Percentiles rank a stretch among this genome's conserved stretches.
Conservation (phyloP, 2,888 invertebrate genomes). For the Trichogramma evanescens region DNA sequence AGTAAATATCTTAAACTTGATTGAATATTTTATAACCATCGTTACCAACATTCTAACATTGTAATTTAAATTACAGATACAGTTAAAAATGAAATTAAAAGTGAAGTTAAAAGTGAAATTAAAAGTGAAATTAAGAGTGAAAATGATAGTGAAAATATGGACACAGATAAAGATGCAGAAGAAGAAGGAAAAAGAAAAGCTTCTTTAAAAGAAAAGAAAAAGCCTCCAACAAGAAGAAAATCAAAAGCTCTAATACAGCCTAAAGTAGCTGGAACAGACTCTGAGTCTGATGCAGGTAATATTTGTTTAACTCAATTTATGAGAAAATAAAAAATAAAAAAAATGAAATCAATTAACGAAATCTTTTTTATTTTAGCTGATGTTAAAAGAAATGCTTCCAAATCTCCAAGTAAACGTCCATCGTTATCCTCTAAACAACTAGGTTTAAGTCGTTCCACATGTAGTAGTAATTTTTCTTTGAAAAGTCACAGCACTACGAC, state of each 20-base stretch:
- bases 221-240: constrained; percentile 37
- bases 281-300: constrained; percentile 59
- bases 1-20: constrained; percentile 25
- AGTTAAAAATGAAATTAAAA: constrained; percentile 26
- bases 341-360: constrained; percentile 1
- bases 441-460: constrained; percentile 26
- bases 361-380: constrained; percentile 30
- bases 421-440: constrained; percentile 40
- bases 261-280: constrained; percentile 56
- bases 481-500: constrained; percentile 33
- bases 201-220: constrained; percentile 38
- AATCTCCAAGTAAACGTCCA: constrained; percentile 61
- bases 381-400: constrained; percentile 51
- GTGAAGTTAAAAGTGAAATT: constrained; percentile 45
- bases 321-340: neutral
- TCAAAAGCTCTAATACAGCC: constrained; percentile 39
- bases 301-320: constrained; percentile 1
- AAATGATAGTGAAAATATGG: constrained; percentile 42
- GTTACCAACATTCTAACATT: neutral
- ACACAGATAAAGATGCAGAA: constrained; percentile 42
- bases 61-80: neutral
- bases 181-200: constrained; percentile 31
- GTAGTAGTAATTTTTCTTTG: constrained; percentile 24
- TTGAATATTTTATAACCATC: neutral
- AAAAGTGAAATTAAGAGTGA: constrained; percentile 41